Conservation (phyloP, 2,888 invertebrate species). For the Scelioninae gen. 1 region DNA sequence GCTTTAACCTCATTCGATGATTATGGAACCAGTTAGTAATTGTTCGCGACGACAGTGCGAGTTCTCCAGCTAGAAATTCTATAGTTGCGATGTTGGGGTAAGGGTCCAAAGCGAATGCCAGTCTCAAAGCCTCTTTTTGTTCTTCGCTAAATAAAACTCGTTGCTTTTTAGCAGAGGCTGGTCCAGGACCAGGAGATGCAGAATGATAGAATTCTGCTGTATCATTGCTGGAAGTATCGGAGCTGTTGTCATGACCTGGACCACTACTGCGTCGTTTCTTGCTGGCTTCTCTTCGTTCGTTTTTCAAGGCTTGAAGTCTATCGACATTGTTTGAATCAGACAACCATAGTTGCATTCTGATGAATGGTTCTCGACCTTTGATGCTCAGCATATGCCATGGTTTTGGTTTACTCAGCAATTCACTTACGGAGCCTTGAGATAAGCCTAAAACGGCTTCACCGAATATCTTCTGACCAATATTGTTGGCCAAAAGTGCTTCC, state of each 20-base stretch:
- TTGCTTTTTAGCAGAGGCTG: constrained; percentile 96
- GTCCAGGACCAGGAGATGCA: constrained; percentile 90
- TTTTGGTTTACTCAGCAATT: constrained; percentile 98
- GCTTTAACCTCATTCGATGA: constrained; percentile 98
- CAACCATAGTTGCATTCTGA: constrained; percentile 98
- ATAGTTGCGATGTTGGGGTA: constrained; percentile 98
- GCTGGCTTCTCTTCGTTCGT: constrained; percentile 95
- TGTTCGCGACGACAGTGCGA: constrained; percentile 96
- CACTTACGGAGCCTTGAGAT: constrained; percentile 98
- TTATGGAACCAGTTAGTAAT: constrained; percentile 99
- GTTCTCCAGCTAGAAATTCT: constrained; percentile 96
- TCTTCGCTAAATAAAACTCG: constrained; percentile 98
- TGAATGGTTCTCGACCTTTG: constrained; percentile 98
- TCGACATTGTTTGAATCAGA: constrained; percentile 98
- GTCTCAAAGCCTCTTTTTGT: constrained; percentile 97
- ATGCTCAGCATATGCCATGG: constrained; percentile 99
- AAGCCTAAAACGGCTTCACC: constrained; percentile 98
- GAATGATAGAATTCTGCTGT: constrained; percentile 95
- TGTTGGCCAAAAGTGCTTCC: constrained; percentile 97
- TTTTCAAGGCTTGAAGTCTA: constrained; percentile 94
- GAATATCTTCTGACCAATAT: constrained; percentile 99
- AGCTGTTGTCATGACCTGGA: constrained; percentile 93
- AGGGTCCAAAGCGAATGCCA: constrained; percentile 97
- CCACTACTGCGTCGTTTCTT: constrained; percentile 94
- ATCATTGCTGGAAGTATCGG: constrained; percentile 94